Evolutionary conservation across 2,113 vertebrate genomes (phyloP).

Genomic region (Theristicus caerulescens): DNA sequence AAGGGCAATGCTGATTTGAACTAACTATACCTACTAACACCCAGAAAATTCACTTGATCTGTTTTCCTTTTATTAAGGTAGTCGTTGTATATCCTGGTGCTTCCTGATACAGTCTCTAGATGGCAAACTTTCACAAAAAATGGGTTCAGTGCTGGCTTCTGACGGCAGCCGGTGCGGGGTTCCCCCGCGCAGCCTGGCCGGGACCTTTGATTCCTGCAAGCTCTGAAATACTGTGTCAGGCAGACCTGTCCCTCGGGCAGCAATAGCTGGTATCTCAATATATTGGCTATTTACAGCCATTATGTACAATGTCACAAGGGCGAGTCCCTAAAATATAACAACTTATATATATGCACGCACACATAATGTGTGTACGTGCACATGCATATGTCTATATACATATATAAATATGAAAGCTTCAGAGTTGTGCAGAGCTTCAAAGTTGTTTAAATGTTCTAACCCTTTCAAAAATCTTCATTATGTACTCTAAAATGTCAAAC

Average conservation of each 20-base stretch:
- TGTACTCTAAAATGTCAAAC: background rate
- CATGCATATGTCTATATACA: fast-evolving
- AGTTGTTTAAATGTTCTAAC: background rate
- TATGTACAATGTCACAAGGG: fast-evolving
- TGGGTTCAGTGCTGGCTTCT: background rate
- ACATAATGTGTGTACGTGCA: background rate
- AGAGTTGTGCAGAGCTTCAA: background rate
- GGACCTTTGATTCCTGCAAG: too few relatives aligned
- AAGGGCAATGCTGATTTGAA: background rate
- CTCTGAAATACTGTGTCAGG: fast-evolving
- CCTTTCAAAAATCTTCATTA: background rate
- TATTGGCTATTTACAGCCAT: too few relatives aligned
- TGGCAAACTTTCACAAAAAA: conserved; percentile 68
- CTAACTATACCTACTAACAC: background rate
- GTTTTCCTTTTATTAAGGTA: background rate
- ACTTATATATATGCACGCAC: fast-evolving
- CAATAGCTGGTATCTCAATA: background rate
- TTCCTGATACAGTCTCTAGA: conserved; percentile 59
- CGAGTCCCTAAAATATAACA: background rate
- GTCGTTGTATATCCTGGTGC: background rate
- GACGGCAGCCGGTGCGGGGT: fast-evolving
- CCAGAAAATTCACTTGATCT: background rate
- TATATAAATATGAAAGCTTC: background rate
- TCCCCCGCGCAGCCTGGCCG: fast-evolving
- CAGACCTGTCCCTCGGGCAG: background rate